phyloP scores from a whole-genome alignment of 2,888 invertebrate species.

The Petrolisthes manimaculis region DNA sequence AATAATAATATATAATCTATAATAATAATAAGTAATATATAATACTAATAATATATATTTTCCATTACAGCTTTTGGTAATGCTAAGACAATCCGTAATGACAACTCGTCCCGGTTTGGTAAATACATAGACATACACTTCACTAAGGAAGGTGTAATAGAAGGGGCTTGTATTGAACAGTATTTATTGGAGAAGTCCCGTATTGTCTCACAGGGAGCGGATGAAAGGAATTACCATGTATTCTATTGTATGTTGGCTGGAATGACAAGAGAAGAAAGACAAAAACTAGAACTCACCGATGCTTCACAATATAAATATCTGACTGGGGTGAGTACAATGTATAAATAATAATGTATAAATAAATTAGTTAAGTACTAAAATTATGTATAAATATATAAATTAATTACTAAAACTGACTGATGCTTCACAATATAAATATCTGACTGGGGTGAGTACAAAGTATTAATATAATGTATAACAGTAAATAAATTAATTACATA shows the following conservation, averaged over 20 bases:
- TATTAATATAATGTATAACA: too few species aligned
- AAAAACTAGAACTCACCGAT: slow-evolving; percentile 87
- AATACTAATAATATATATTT: too few species aligned
- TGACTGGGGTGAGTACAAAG: neutral
- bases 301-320: slow-evolving; percentile 93
- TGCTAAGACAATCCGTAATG: slow-evolving; percentile 98
- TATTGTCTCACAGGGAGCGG: slow-evolving; percentile 94
- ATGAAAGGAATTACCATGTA: slow-evolving; percentile 97
- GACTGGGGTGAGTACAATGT: slow-evolving; percentile 78
- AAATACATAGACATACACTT: slow-evolving; percentile 99
- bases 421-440: neutral
- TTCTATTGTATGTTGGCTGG: slow-evolving; percentile 98
- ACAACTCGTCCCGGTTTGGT: slow-evolving; percentile 98
- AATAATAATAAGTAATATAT: too few species aligned
- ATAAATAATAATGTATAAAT: neutral
- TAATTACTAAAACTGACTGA: neutral
- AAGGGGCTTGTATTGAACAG: slow-evolving; percentile 98
- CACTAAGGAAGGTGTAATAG: slow-evolving; percentile 92
- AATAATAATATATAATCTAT: too few species aligned
- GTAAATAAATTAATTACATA: too few species aligned
- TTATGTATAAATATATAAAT: neutral
- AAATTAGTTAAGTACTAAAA: neutral
- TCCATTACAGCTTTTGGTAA: slow-evolving; percentile 90
- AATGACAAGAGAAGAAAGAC: slow-evolving; percentile 89
- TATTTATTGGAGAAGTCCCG: slow-evolving; percentile 97